phyloP scores from a whole-genome alignment of 2,797 vertebrate species.

The Sebastiscus albofasciatus region DNA sequence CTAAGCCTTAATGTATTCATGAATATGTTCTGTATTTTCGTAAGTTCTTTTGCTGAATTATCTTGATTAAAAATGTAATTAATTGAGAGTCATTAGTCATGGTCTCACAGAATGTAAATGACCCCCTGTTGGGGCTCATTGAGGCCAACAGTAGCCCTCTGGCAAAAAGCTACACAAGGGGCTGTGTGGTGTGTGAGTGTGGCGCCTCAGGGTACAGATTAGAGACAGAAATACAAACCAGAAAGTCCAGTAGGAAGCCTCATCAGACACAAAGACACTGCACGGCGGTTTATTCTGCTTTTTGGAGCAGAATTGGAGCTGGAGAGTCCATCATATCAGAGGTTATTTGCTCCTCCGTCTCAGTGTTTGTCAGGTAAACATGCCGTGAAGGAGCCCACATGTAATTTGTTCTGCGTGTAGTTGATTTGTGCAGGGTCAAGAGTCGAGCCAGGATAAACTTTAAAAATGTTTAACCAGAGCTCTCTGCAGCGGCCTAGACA shows the following conservation, averaged over 20 bases:
- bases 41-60: background rate
- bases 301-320: background rate
- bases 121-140: constrained; percentile 37
- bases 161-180: constrained; percentile 28
- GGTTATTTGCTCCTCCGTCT: background rate
- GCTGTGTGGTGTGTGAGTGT: constrained; percentile 23
- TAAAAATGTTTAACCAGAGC: background rate
- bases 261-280: constrained; percentile 12
- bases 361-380: background rate
- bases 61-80: constrained; percentile 42
- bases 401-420: background rate
- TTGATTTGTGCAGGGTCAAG: background rate
- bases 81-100: constrained; percentile 51
- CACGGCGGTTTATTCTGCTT: background rate
- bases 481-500: background rate
- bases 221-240: constrained; percentile 24
- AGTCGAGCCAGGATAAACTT: background rate
- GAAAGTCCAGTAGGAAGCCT: constrained; percentile 22
- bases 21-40: background rate
- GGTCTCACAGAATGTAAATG: constrained; percentile 56
- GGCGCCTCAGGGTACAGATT: constrained; percentile 36
- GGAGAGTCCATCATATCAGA: background rate
- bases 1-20: background rate
- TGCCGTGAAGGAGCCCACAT: background rate
- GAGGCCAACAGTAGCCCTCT: constrained; percentile 47